A percentile compares a stretch with the other conserved stretches of the same genome.
These are phyloP conservation scores for Euplexia lucipara DNA, from an alignment of 2,888 invertebrate genomes.

Conservation along the genomic window DNA sequence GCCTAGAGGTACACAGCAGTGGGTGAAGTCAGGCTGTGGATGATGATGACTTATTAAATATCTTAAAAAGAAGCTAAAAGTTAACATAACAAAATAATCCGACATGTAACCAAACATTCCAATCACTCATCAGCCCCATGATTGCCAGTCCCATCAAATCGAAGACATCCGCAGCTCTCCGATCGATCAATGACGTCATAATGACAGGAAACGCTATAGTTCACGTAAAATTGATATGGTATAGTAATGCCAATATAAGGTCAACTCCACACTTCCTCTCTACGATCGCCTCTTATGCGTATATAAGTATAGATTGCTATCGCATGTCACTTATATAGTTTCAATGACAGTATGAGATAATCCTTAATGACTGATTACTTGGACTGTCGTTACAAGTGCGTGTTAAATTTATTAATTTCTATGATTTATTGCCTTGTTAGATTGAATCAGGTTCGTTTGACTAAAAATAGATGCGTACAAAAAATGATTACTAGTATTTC, in stretches of 20 bases:
- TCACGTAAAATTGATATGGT: conserved; percentile 71
- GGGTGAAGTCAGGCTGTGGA: too few species aligned
- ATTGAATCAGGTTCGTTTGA: not conserved
- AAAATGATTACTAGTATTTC: too few species aligned
- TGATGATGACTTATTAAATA: too few species aligned
- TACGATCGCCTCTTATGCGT: conserved; percentile 15
- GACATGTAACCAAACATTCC: conserved; percentile 17
- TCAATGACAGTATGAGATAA: conserved; percentile 40
- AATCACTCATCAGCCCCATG: conserved; percentile 22
- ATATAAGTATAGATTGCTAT: conserved; percentile 42
- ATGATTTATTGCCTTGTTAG: not conserved
- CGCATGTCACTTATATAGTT: conserved; percentile 13
- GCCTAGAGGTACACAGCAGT: too few species aligned
- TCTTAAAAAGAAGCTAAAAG: not conserved
- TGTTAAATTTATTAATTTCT: not conserved
- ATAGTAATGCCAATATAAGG: conserved; percentile 69
- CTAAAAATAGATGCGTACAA: too few species aligned
- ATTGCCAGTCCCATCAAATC: conserved; percentile 49
- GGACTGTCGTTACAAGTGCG: not conserved
- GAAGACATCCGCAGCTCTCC: conserved; percentile 56
- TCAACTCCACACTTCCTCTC: conserved; percentile 70
- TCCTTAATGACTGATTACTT: conserved; percentile 27
- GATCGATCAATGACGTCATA: conserved; percentile 66
- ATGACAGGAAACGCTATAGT: conserved; percentile 80
- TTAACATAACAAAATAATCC: conserved; percentile 11